A percentile compares a stretch with the other conserved stretches of the same genome.
Conservation (phyloP, 2,797 vertebrate genomes). For the Podargus strigoides region DNA sequence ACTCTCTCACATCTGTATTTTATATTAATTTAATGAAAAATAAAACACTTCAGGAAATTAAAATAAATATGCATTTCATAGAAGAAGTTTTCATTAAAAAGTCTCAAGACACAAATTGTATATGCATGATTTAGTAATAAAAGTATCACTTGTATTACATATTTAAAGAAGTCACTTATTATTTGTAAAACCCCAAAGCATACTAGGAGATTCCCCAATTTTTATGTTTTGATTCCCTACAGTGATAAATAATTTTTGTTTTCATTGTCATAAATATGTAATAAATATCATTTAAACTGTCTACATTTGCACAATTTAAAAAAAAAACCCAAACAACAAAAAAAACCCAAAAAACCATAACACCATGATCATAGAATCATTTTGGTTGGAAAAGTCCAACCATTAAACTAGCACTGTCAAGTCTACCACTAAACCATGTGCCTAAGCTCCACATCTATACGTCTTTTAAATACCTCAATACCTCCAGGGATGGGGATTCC, state of each 20-base stretch:
- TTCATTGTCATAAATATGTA: neutral
- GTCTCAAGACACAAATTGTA: neutral
- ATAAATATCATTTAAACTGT: neutral
- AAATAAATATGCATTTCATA: neutral
- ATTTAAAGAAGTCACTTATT: neutral
- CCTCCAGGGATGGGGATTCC: too few relatives aligned
- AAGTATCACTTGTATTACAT: neutral
- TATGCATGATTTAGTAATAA: neutral
- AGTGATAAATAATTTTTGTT: neutral
- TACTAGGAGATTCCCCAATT: neutral
- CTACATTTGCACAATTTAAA: accelerated
- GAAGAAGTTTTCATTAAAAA: neutral
- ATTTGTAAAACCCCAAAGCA: neutral
- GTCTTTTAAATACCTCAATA: too few relatives aligned
- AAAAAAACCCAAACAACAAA: too few relatives aligned
- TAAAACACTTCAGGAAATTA: neutral
- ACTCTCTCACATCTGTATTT: neutral
- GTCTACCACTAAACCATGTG: too few relatives aligned
- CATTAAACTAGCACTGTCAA: too few relatives aligned
- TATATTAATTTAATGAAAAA: neutral
- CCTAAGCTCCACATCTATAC: too few relatives aligned
- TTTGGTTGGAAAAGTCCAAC: too few relatives aligned
- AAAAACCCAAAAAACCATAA: too few relatives aligned
- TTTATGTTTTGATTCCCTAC: neutral
- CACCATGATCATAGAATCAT: too few relatives aligned